Evolutionary conservation across 2,888 invertebrate species (phyloP), one percentile per base, ranked within the genome.

Genomic region (Adineta ricciae): DNA sequence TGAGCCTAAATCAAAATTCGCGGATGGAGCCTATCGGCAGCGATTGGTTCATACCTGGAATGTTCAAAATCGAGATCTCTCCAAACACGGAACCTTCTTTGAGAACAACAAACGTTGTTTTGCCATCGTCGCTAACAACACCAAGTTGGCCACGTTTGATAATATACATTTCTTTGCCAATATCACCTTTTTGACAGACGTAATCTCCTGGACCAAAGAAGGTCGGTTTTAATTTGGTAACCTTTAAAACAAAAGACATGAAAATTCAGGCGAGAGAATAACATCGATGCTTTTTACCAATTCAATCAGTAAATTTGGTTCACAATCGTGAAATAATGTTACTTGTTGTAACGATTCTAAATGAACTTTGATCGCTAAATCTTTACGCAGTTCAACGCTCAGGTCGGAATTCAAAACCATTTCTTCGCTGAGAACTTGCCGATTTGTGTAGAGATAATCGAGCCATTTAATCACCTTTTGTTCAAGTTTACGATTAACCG

Each of bases 131-230:
- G 0, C 94, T 95, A 0, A 97, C 96, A 0, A 97, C 97, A 87
- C 91, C 91, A 27, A 97, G 92, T 88, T 94, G 93, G 8, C 97
- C 97, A 85, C 96, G 91, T 91, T 97, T 97, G 3, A 97, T 96
- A 87, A 97, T 97, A 90, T 97, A 97, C 96, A 97, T 96, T 91
- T 97, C 97, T 90, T 96, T 94, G 46, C 97, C 97, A 11, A 97
- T 96, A 89, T 97, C 97, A 0, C 97, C 85, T 90, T 97, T 97
- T 46, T 96, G 93, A 89, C 97, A 97, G 87, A 97, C 96, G 89
- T 95, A 97, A 90, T 97, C 97, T 0, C 96, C 95, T 0, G 97
- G 97, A 89, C 96, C 96, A 90, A 96, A 97, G n/a, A 97, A 95
- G 92, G 94, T 93, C 83, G 97, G 92, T 87, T 95, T 93, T 49